These are phyloP conservation scores for Sphecodes monilicornis DNA, from an alignment of 2,888 invertebrate genomes.

Conservation along the genomic window DNA sequence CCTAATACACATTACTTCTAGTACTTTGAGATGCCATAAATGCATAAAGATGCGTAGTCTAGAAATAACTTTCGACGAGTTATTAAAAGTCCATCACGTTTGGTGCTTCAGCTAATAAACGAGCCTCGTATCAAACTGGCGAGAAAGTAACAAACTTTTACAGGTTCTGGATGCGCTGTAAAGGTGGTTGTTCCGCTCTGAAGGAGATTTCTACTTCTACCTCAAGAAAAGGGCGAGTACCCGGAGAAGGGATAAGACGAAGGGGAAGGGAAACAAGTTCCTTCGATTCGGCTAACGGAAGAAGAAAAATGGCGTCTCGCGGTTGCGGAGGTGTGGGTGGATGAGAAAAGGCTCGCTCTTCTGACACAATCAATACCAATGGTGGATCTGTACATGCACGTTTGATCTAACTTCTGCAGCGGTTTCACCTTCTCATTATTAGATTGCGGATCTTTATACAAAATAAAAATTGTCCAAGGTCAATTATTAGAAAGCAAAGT, in stretches of 20 bases:
- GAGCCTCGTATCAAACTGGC: not conserved
- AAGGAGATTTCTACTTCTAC: slow-evolving; percentile 12
- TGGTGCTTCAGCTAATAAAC: not conserved
- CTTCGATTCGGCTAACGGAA: slow-evolving; percentile 61
- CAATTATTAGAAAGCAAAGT: not conserved
- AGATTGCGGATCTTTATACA: not conserved
- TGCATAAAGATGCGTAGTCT: not conserved
- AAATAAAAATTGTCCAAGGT: not conserved
- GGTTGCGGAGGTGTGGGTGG: slow-evolving; percentile 60
- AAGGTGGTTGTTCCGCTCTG: not conserved
- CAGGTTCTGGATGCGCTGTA: not conserved
- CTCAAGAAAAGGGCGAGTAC: slow-evolving; percentile 31
- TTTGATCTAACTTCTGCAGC: slow-evolving; percentile 15
- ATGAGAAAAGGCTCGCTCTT: slow-evolving; percentile 65
- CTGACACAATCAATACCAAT: slow-evolving; percentile 74
- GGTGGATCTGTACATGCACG: slow-evolving; percentile 18
- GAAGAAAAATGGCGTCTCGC: slow-evolving; percentile 73
- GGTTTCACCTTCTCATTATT: not conserved
- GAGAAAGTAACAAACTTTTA: not conserved
- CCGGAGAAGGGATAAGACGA: slow-evolving; percentile 26
- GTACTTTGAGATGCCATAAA: not conserved
- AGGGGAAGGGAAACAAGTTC: slow-evolving; percentile 47
- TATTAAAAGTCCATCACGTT: not conserved
- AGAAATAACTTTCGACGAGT: slow-evolving; percentile 9
- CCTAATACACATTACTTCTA: not conserved